Evolutionary conservation across 2,888 invertebrate genomes (phyloP).

Genomic region (Epinotia brunnichana): DNA sequence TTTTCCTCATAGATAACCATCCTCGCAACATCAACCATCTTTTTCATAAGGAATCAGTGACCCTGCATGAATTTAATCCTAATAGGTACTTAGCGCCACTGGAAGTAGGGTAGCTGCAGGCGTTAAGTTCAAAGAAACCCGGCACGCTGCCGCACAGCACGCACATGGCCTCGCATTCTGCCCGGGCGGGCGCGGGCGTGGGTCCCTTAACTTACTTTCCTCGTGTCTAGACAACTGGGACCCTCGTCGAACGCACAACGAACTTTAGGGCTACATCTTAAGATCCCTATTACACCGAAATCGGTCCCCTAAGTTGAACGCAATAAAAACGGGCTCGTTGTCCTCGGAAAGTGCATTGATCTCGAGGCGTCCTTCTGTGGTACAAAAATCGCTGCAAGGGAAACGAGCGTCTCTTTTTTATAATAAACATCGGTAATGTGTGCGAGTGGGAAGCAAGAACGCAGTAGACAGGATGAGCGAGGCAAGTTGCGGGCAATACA

Average conservation of each 20-base stretch:
- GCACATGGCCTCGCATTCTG: slow-evolving; percentile 53
- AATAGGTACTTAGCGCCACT: slow-evolving; percentile 42
- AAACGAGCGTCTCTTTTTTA: slow-evolving; percentile 72
- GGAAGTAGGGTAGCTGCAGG: slow-evolving; percentile 46
- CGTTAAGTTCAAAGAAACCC: slow-evolving; percentile 46
- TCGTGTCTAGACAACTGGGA: slow-evolving; percentile 76
- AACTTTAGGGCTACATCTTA: slow-evolving; percentile 63
- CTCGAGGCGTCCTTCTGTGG: slow-evolving; percentile 80
- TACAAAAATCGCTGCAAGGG: slow-evolving; percentile 81
- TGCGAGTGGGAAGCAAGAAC: slow-evolving; percentile 72
- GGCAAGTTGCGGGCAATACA: slow-evolving; percentile 80
- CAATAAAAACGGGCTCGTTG: slow-evolving; percentile 79
- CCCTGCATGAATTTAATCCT: not conserved
- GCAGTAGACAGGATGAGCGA: slow-evolving; percentile 82
- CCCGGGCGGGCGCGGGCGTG: slow-evolving; percentile 45
- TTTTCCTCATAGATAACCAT: not conserved
- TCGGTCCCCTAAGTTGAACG: slow-evolving; percentile 60
- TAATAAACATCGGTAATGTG: slow-evolving; percentile 55
- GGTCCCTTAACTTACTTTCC: slow-evolving; percentile 71
- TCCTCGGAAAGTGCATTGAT: slow-evolving; percentile 84
- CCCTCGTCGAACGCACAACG: slow-evolving; percentile 57
- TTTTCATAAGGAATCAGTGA: not conserved
- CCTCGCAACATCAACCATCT: not conserved
- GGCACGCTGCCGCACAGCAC: slow-evolving; percentile 45
- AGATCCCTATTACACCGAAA: slow-evolving; percentile 66